phyloP scores from a whole-genome alignment of 2,888 invertebrate genomes.

The Anagyrus pseudococci region DNA sequence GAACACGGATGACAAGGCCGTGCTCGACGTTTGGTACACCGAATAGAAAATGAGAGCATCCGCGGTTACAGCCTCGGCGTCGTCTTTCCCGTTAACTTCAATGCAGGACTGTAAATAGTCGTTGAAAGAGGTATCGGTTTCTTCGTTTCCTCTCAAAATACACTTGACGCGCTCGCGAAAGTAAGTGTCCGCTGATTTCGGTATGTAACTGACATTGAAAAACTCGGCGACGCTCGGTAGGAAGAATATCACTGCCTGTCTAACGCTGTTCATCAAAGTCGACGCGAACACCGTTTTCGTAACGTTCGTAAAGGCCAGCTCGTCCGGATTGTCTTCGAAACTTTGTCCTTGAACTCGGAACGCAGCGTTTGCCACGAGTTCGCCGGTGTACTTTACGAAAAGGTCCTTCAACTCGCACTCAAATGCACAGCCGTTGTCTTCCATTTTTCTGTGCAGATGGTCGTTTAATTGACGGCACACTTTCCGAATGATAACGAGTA shows the following conservation, averaged over 20 bases:
- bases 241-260: conserved; percentile 30
- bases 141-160: conserved; percentile 44
- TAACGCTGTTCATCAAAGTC: conserved; percentile 31
- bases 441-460: conserved; percentile 35
- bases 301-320: conserved; percentile 35
- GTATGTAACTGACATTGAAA: conserved; percentile 35
- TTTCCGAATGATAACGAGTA: conserved; percentile 44
- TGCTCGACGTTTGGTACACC: conserved; percentile 65
- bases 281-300: conserved; percentile 44
- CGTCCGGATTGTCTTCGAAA: conserved; percentile 42
- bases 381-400: conserved; percentile 45
- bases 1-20: conserved; percentile 60
- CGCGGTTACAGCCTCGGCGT: conserved; percentile 55
- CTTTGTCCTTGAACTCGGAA: conserved; percentile 48
- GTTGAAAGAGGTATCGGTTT: conserved; percentile 48
- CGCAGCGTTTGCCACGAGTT: conserved; percentile 46
- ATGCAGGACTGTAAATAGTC: conserved; percentile 65
- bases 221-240: conserved; percentile 38
- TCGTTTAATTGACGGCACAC: conserved; percentile 43
- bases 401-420: conserved; percentile 45
- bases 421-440: conserved; percentile 8
- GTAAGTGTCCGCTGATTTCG: conserved; percentile 42
- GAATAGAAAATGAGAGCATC: conserved; percentile 64
- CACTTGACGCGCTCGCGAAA: conserved; percentile 44
- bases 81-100: conserved; percentile 47